A percentile compares a stretch with the other conserved stretches of the same genome.
Evolutionary conservation across 2,797 vertebrate genomes (phyloP).

Genomic region (Heteromormyrus szaboi): DNA sequence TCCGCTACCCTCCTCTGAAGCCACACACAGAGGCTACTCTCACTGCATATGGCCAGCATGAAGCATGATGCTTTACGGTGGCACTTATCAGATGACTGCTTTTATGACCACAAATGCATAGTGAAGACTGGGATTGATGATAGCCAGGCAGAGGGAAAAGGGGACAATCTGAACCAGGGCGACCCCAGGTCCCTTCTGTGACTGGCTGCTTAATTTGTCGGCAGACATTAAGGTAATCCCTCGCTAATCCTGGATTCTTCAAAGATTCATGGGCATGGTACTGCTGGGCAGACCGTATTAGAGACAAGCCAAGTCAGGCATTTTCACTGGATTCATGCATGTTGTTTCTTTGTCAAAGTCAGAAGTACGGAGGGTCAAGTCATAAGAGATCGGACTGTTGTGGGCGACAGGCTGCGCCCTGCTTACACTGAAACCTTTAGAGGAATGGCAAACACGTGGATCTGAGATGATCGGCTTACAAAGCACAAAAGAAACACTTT

Average conservation of each 20-base stretch:
- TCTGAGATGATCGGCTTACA: neutral
- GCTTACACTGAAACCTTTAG: neutral
- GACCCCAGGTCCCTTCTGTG: neutral
- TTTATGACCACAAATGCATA: neutral
- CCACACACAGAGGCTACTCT: neutral
- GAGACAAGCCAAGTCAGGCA: neutral
- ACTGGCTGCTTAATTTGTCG: constrained; percentile 23
- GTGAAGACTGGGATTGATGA: neutral
- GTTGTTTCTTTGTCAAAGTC: neutral
- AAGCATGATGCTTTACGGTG: neutral
- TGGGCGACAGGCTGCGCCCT: neutral
- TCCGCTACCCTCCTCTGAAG: neutral
- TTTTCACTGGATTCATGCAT: neutral
- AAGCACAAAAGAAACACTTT: neutral
- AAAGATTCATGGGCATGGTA: constrained; percentile 11
- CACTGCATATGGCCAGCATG: neutral
- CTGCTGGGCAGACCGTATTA: neutral
- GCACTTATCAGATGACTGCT: neutral
- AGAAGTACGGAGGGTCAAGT: neutral
- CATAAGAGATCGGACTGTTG: neutral
- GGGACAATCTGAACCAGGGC: neutral
- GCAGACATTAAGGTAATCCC: constrained; percentile 30
- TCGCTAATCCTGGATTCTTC: constrained; percentile 30
- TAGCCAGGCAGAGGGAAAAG: neutral
- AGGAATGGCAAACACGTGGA: neutral